phyloP scores from a whole-genome alignment of 2,113 vertebrate species.

The Hippocampus mohnikei region DNA sequence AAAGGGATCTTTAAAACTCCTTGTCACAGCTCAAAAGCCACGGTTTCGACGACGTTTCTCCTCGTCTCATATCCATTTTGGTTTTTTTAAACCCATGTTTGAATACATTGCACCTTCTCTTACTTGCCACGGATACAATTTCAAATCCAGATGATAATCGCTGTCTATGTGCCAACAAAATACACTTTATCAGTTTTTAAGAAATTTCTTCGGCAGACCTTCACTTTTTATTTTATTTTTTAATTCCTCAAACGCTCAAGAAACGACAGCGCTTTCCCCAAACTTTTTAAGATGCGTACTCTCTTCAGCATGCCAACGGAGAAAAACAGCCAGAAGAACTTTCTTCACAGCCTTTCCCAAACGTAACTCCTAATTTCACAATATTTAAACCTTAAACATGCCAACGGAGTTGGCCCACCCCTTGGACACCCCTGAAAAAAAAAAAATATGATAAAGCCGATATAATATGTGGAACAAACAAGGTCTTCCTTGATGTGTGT shows the following conservation, averaged over 20 bases:
- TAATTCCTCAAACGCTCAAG: too few relatives aligned
- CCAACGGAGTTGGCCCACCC: background rate
- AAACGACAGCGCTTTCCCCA: too few relatives aligned
- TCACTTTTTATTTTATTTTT: too few relatives aligned
- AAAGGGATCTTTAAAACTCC: conserved; percentile 1
- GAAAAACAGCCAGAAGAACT: too few relatives aligned
- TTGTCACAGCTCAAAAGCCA: background rate
- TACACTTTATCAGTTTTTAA: background rate
- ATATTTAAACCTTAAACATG: background rate
- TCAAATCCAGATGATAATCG: background rate
- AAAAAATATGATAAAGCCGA: background rate
- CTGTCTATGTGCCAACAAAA: background rate
- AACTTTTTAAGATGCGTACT: too few relatives aligned
- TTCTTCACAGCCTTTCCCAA: too few relatives aligned
- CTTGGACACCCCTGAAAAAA: background rate
- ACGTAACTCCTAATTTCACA: too few relatives aligned
- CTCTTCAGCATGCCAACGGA: too few relatives aligned
- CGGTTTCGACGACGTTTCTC: background rate
- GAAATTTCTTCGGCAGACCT: background rate
- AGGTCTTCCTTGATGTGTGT: background rate
- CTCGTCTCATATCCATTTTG: background rate
- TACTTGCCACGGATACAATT: background rate
- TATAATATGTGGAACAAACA: background rate
- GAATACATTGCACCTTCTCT: background rate
- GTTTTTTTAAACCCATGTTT: background rate